Percentiles rank a stretch among this genome's conserved stretches.
These are phyloP conservation scores for Pristionchus arcanus DNA, from an alignment of 2,888 invertebrate genomes.

Conservation along the genomic window DNA sequence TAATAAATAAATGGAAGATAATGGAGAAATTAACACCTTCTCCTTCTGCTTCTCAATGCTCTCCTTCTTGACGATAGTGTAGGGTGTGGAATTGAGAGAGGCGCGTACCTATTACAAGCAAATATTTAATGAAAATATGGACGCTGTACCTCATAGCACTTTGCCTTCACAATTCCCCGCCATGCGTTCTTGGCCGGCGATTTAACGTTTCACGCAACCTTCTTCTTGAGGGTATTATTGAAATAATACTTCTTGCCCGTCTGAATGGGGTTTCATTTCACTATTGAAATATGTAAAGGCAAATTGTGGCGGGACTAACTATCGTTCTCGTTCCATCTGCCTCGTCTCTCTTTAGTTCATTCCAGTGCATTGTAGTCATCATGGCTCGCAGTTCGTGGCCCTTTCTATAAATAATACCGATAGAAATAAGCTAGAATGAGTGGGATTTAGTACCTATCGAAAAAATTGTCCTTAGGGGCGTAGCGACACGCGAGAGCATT, in stretches of 20 bases:
- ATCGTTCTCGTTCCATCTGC: not conserved
- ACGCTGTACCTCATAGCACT: not conserved
- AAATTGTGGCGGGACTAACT: not conserved
- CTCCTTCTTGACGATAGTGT: not conserved
- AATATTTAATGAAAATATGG: not conserved
- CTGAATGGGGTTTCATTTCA: not conserved
- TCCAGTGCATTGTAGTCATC: conserved; percentile 4
- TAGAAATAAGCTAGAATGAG: not conserved
- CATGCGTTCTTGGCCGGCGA: not conserved
- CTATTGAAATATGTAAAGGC: not conserved
- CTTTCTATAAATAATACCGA: not conserved
- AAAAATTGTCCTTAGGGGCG: not conserved
- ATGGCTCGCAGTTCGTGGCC: not conserved
- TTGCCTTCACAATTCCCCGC: not conserved
- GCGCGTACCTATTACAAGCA: not conserved
- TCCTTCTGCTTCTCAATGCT: not conserved
- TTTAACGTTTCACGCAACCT: not conserved
- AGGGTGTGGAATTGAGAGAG: not conserved
- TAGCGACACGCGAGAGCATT: conserved; percentile 24
- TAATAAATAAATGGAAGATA: not conserved
- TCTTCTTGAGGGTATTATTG: conserved; percentile 10
- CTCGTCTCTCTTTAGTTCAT: too few relatives aligned
- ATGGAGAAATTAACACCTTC: not conserved
- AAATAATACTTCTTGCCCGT: not conserved
- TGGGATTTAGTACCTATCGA: not conserved